Conservation (phyloP, 2,113 vertebrate species). For the Pteruthius melanotis region DNA sequence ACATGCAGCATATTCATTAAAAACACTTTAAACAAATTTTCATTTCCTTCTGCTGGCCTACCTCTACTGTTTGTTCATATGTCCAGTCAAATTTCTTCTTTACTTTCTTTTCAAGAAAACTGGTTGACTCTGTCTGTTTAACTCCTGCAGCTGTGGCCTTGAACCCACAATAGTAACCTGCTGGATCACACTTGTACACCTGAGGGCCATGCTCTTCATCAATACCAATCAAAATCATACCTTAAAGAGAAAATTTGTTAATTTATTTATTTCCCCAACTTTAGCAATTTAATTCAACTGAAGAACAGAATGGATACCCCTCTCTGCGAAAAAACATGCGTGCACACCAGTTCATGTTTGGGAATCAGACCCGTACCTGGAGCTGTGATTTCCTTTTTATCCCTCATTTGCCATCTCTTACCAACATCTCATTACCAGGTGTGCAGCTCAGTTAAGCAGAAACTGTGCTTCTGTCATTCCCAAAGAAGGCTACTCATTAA, state of each 20-base stretch:
- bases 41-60: slow-evolving; percentile 48
- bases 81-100: slow-evolving; percentile 99
- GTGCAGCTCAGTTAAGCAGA: background rate
- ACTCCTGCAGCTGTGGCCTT: slow-evolving; percentile 97
- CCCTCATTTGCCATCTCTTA: background rate
- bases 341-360: background rate
- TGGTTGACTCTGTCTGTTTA: slow-evolving; percentile 98
- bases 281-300: background rate
- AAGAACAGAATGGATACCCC: background rate
- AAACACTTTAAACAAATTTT: background rate
- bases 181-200: slow-evolving; percentile 97
- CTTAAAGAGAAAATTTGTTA: slow-evolving; percentile 63
- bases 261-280: background rate
- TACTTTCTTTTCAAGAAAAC: slow-evolving; percentile 99
- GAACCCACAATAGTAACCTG: slow-evolving; percentile 97
- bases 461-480: background rate
- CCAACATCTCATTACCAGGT: background rate
- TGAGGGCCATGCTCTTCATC: slow-evolving; percentile 93
- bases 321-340: background rate
- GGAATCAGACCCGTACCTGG: background rate
- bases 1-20: background rate
- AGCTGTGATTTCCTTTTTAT: background rate
- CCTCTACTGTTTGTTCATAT: slow-evolving; percentile 94
- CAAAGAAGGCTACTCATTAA: background rate
- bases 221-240: slow-evolving; percentile 96